Base-by-base conservation (phyloP, 2,113 vertebrate genomes). In the Hylia prasina region DNA sequence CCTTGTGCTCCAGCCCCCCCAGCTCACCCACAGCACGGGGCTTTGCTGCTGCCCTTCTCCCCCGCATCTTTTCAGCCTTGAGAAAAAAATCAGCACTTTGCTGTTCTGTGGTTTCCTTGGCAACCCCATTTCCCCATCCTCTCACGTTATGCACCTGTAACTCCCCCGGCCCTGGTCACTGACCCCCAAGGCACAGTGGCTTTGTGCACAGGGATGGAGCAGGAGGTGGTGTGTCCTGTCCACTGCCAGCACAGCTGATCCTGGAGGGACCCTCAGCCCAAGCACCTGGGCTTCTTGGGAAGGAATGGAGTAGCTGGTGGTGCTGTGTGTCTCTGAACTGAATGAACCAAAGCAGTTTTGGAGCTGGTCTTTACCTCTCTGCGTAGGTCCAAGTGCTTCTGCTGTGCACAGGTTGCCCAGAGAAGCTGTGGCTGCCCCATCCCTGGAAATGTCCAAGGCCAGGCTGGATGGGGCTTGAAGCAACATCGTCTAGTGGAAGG, bases 21-120 rank as follows among this genome's bases (percentile, higher is more conserved):
- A 2, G 21, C n/a, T 56, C 1, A 0, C 25, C 45, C 1, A 0
- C 7, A 2, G 25, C 11, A 3, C 0, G 1, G 75, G 66, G 37
- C 66, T 79, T 48, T 15, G 13, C 79, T 0, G 7, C 63, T 95
- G 83, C 90, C 93, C 95, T 90, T 92, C 93, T 94, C 86, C 89
- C 92, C 84, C 50, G 19, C 78, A 53, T 44, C 72, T 85, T 88
- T 64, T 77, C 70, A 79, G 50, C 78, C 83, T 57, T 60, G 57
- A 91, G 64, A 56, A 68, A 91, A 45, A 79, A 68, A 57, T 6
- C 84, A 48, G 17, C 10, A 24, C 58, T 96, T 92, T 39, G 20
- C 63, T 35, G 23, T 50, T 95, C 81, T 27, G 40, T 6, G 12
- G 94, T 97, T 97, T 97, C 97, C 91, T 4, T 96, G 95, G 90